phyloP scores from a whole-genome alignment of 2,797 vertebrate genomes.

The Monodelphis domestica region DNA sequence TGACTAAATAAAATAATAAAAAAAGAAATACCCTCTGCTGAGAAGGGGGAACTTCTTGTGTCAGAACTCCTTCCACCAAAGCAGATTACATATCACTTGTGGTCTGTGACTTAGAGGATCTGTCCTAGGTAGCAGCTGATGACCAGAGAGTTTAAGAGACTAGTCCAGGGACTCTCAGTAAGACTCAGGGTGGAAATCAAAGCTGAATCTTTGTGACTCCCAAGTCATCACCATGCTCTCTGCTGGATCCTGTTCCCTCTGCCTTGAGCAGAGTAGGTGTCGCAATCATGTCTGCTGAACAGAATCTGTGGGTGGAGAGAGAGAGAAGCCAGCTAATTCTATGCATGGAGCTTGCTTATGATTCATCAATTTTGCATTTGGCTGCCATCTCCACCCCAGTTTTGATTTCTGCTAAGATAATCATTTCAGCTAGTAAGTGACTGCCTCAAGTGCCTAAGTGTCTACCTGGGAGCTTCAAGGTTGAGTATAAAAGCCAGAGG shows the following conservation, averaged over 20 bases:
- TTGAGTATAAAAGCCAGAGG: not conserved
- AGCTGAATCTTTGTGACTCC: not conserved
- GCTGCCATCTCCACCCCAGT: not conserved
- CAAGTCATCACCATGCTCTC: not conserved
- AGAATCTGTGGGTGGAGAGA: not conserved
- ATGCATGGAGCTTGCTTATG: not conserved
- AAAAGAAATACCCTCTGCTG: no score
- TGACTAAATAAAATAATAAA: no score
- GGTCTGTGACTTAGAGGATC: not conserved
- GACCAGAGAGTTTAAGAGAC: not conserved
- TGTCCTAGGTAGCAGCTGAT: not conserved
- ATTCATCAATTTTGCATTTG: not conserved
- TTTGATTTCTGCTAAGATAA: not conserved
- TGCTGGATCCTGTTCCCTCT: not conserved
- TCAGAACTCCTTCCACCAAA: not conserved
- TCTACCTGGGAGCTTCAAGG: slow-evolving; percentile 38
- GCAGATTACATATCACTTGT: not conserved
- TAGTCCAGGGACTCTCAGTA: not conserved
- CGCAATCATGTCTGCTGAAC: not conserved
- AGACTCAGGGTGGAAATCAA: not conserved
- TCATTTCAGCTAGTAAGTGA: not conserved
- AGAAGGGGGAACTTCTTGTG: not conserved
- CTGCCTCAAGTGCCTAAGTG: slow-evolving; percentile 3
- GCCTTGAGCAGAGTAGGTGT: not conserved
- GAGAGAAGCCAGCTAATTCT: not conserved